Conservation (phyloP, 2,113 vertebrate genomes). For the Cariama cristata region DNA sequence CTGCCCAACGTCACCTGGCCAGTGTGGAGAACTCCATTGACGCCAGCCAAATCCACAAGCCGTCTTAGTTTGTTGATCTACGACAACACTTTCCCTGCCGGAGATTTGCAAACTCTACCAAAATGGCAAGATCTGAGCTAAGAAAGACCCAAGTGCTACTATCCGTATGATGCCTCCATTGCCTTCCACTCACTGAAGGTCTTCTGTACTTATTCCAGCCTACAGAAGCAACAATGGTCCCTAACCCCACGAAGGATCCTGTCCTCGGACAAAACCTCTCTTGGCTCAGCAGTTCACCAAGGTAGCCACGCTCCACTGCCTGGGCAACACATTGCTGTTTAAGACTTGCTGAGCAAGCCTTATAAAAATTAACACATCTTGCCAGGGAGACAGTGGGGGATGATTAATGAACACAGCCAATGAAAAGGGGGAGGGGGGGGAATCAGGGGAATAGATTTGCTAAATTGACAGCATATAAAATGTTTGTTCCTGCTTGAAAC, state of each 20-base stretch:
- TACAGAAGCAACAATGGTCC: neutral
- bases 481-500: constrained; percentile 39
- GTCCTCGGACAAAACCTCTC: neutral
- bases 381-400: neutral
- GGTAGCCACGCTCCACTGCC: neutral
- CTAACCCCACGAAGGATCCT: neutral
- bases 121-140: neutral
- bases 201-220: neutral
- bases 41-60: neutral
- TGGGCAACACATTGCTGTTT: neutral
- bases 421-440: neutral
- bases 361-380: constrained; percentile 4
- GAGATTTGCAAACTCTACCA: neutral
- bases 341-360: neutral
- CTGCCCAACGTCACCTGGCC: neutral
- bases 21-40: neutral
- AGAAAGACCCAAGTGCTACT: neutral
- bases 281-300: neutral
- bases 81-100: neutral
- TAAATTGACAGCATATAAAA: constrained; percentile 47
- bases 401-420: constrained; percentile 2
- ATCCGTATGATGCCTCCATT: neutral
- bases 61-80: neutral
- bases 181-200: neutral
- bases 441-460: neutral